Evolutionary conservation across 2,888 invertebrate species (phyloP).

Genomic region (Scrobipalpa costella): DNA sequence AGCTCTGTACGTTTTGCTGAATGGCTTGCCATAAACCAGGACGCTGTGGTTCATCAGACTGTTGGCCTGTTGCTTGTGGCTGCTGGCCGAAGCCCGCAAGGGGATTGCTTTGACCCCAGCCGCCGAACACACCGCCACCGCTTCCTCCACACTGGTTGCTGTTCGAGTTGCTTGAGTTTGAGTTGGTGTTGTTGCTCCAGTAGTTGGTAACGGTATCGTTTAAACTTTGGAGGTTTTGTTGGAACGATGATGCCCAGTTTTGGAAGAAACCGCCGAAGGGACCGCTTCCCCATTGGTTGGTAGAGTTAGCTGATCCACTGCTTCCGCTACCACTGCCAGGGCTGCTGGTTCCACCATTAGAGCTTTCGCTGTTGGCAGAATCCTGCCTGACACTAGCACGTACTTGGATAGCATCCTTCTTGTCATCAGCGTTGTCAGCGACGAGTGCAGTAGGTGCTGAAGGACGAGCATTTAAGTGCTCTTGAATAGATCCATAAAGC

Average conservation of each 20-base stretch:
- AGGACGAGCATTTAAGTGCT: neutral
- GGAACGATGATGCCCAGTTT: slow-evolving; percentile 34
- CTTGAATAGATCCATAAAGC: neutral
- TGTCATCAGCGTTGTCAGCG: neutral
- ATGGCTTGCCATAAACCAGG: slow-evolving; percentile 32
- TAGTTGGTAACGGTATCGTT: slow-evolving; percentile 54
- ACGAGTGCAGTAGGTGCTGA: neutral
- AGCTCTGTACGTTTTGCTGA: slow-evolving; percentile 35
- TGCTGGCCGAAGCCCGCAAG: slow-evolving; percentile 29
- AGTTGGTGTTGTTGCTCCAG: slow-evolving; percentile 38
- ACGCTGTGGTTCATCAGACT: slow-evolving; percentile 7
- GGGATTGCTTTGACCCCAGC: slow-evolving; percentile 28
- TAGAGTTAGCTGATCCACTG: slow-evolving; percentile 9
- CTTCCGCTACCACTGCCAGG: neutral
- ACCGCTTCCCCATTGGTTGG: slow-evolving; percentile 8
- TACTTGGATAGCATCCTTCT: slow-evolving; percentile 8
- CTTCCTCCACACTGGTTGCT: slow-evolving; percentile 17
- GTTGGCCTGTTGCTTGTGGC: neutral
- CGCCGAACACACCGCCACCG: slow-evolving; percentile 32
- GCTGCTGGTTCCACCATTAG: neutral
- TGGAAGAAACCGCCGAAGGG: slow-evolving; percentile 15
- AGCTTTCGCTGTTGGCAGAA: neutral
- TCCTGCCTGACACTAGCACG: slow-evolving; percentile 11
- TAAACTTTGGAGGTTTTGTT: slow-evolving; percentile 51
- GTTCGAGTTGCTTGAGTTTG: slow-evolving; percentile 28